These are phyloP conservation scores for Halcyon smyrnensis DNA, from an alignment of 2,797 vertebrate species.

Conservation along the genomic window DNA sequence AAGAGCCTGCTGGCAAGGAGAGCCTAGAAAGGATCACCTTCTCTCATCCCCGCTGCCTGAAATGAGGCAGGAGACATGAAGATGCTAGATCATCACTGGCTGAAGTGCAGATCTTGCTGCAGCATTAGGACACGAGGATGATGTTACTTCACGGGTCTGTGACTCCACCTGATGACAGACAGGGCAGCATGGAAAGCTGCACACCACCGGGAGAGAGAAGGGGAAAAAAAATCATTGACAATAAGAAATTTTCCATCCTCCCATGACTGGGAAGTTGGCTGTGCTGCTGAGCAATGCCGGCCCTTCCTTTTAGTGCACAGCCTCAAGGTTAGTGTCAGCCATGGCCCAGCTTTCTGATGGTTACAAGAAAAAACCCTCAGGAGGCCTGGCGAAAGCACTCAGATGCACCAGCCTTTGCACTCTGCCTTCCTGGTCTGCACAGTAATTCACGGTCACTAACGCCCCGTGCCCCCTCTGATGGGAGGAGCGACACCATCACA, in stretches of 20 bases:
- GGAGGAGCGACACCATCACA: conserved; percentile 1
- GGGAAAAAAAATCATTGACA: neutral
- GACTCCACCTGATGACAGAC: conserved; percentile 12
- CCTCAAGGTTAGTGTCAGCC: neutral
- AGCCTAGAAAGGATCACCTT: neutral
- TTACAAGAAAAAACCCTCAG: neutral
- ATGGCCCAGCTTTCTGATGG: neutral
- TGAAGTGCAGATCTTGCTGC: conserved; percentile 10
- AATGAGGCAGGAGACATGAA: neutral
- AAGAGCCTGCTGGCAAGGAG: neutral
- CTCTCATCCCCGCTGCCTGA: neutral
- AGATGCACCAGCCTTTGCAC: neutral
- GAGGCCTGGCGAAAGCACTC: neutral
- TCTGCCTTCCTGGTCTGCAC: neutral
- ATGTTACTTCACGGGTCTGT: neutral
- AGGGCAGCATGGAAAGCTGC: neutral
- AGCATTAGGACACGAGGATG: neutral
- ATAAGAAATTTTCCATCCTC: neutral
- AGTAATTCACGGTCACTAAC: rapidly evolving
- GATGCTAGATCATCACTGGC: conserved; percentile 10
- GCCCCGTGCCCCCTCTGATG: neutral
- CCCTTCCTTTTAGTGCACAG: neutral
- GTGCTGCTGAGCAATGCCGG: neutral
- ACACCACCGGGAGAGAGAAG: neutral
- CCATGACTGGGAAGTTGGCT: neutral